A percentile compares a stretch with the other conserved stretches of the same genome.
Evolutionary conservation across 2,113 vertebrate genomes (phyloP).

Genomic region (Xenopus laevis): DNA sequence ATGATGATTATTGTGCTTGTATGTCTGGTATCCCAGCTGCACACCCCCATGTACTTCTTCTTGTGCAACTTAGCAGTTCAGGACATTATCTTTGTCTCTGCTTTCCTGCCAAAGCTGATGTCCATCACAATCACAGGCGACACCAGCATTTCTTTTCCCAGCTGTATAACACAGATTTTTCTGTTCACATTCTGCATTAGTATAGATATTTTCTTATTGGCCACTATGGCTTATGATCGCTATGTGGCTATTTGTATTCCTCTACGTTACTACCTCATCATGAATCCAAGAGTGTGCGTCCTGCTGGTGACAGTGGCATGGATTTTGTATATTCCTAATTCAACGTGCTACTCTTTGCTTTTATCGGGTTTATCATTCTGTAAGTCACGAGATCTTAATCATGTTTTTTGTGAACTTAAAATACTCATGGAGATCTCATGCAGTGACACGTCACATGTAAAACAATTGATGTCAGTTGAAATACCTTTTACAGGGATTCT

Average conservation of each 20-base stretch:
- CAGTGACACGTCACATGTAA: not conserved
- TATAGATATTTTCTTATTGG: not conserved
- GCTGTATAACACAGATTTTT: slow-evolving; percentile 2
- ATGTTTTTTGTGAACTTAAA: slow-evolving; percentile 9
- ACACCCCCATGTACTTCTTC: slow-evolving; percentile 33
- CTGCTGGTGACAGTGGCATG: slow-evolving; percentile 24
- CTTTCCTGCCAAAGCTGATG: not conserved
- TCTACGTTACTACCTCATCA: slow-evolving; percentile 17
- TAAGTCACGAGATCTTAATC: not conserved
- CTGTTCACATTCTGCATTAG: not conserved
- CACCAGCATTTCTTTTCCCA: not conserved
- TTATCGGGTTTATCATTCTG: not conserved
- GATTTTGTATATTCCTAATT: not conserved
- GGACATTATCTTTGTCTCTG: not conserved
- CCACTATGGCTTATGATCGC: slow-evolving; percentile 35
- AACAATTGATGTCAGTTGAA: not conserved
- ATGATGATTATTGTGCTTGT: not conserved
- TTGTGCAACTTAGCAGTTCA: slow-evolving; percentile 3
- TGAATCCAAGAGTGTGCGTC: slow-evolving; percentile 5
- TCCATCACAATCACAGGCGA: not conserved
- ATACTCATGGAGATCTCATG: slow-evolving; percentile 1
- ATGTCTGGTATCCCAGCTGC: not conserved
- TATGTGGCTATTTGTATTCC: slow-evolving; percentile 19
- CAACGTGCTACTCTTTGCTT: no score
- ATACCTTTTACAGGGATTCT: no score